These are phyloP conservation scores for Endotricha flammealis DNA, from an alignment of 2,888 invertebrate genomes.

Conservation along the genomic window DNA sequence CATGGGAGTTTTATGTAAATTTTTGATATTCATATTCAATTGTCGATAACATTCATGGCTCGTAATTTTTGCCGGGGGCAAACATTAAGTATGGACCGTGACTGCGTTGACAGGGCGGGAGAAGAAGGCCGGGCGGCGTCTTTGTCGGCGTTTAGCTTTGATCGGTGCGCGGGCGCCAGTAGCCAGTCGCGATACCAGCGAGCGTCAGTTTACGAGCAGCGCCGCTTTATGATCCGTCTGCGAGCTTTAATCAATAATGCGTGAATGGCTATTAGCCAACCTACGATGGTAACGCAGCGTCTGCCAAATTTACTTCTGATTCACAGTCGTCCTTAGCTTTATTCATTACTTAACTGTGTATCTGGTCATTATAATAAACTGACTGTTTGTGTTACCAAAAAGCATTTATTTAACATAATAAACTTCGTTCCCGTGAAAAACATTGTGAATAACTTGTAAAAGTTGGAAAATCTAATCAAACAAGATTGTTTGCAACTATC, in stretches of 20 bases:
- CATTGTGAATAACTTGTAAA: too few species aligned
- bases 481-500: too few species aligned
- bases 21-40: conserved; percentile 56
- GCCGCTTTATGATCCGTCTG: conserved; percentile 61
- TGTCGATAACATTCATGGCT: conserved; percentile 59
- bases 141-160: conserved; percentile 66
- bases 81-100: conserved; percentile 57
- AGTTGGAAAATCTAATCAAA: too few species aligned
- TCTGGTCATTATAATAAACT: neutral
- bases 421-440: too few species aligned
- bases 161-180: conserved; percentile 64
- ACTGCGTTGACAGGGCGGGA: conserved; percentile 69
- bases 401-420: too few species aligned
- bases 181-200: conserved; percentile 59
- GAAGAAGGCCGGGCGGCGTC: conserved; percentile 45
- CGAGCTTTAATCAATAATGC: conserved; percentile 59
- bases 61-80: conserved; percentile 62
- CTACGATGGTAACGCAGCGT: conserved; percentile 31
- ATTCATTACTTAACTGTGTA: conserved; percentile 10
- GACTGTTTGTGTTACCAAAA: too few species aligned
- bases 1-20: conserved; percentile 57
- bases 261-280: conserved; percentile 44
- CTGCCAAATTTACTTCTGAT: conserved; percentile 30
- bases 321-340: conserved; percentile 5
- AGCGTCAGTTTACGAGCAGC: conserved; percentile 71